Evolutionary conservation across 2,113 vertebrate genomes (phyloP), one percentile per base, ranked within the genome.

Genomic region (Anhinga rufa): DNA sequence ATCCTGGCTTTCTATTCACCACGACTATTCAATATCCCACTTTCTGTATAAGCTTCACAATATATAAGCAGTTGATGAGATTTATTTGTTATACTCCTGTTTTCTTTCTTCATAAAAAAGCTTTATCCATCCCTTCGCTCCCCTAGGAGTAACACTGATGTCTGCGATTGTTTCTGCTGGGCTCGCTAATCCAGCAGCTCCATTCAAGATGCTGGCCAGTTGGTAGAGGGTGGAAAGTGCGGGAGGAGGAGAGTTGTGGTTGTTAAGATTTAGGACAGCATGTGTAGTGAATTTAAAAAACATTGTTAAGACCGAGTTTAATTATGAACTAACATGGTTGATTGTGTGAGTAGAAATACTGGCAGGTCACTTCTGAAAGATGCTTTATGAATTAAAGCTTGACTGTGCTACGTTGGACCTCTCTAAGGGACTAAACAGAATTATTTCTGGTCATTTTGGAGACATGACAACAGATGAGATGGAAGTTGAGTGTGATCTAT

Each of bases 1-100:
- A 97, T 97, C 97, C 88, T 84, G 88, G 64, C 77, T 91, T 93
- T 94, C 95, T 95, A 57, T 96, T 97, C 94, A 93, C 80, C 86
- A 82, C 74, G 38, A 55, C 66, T 95, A 17, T 92, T 97, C 87
- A 96, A 95, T 97, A 96, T 96, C 93, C 54, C 95, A 84, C 91
- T 95, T 94, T 76, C 90, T 95, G 12, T 81, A 84, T 92, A 95
- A 97, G 94, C 92, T 85, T 95, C 89, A 88, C 91, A 95, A 69
- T 92, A 55, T 82, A 86, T 86, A 95, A 95, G 72, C 66, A 94
- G 85, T 77, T 96, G 93, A 93, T 95, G 88, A 97, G 90, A 97
- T 95, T 95, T 97, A 95, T 96, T 95, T 95, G 77, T 97, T 97
- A 75, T 66, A 70, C 48, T 89, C 48, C 77, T 95, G 64, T 92